These are phyloP conservation scores for Tenthredo notha DNA, from an alignment of 2,888 invertebrate genomes.

Conservation along the genomic window DNA sequence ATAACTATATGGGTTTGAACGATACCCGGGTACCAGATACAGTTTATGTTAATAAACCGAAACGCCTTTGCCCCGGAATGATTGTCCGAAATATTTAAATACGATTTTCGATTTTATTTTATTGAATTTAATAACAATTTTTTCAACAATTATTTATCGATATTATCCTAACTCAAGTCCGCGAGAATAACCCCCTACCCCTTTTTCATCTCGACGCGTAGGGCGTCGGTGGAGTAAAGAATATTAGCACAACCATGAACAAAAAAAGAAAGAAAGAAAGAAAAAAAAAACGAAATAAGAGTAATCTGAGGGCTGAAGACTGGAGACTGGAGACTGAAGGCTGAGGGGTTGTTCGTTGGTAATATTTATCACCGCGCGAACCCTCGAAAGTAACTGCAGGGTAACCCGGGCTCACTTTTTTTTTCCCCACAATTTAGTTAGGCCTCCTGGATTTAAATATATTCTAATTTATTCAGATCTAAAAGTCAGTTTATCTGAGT, in stretches of 20 bases:
- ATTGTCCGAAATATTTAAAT: not conserved
- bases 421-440: constrained; percentile 44
- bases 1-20: constrained; percentile 1
- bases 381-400: constrained; percentile 34
- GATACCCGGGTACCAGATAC: constrained; percentile 16
- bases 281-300: not conserved
- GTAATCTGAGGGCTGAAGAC: not conserved
- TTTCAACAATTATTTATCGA: too few species aligned
- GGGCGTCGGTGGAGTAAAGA: constrained; percentile 1
- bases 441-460: constrained; percentile 48
- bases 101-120: too few species aligned
- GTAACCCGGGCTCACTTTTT: constrained; percentile 30
- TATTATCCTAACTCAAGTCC: not conserved
- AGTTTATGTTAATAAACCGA: constrained; percentile 51
- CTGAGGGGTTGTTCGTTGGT: constrained; percentile 25
- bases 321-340: not conserved
- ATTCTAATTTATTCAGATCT: constrained; percentile 51
- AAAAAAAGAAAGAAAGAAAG: too few species aligned
- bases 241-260: constrained; percentile 21
- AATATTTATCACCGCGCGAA: constrained; percentile 48
- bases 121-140: too few species aligned
- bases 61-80: not conserved
- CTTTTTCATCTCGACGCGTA: too few species aligned
- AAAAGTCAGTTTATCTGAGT: constrained; percentile 48
- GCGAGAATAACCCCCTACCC: not conserved